These are phyloP conservation scores for Exaiptasia diaphana DNA, from an alignment of 64 coral and sea anemone genomes.

Conservation along the genomic window DNA sequence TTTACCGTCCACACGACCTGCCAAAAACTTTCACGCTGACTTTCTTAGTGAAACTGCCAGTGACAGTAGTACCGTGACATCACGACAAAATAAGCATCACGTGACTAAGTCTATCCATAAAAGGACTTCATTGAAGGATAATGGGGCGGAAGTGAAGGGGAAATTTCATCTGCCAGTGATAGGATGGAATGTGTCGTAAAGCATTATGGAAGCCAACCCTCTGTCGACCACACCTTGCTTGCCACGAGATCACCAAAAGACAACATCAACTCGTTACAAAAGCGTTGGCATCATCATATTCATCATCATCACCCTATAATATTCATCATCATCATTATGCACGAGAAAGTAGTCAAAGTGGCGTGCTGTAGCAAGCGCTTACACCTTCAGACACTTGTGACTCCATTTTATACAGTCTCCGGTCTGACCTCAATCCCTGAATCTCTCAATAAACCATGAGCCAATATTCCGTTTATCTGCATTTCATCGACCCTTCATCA, in stretches of 20 bases:
- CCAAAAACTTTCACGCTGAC: slow-evolving; percentile 19
- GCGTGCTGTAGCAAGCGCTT: too few relatives aligned
- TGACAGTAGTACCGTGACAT: background rate
- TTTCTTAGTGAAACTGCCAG: background rate
- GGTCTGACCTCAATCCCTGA: too few relatives aligned
- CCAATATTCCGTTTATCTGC: too few relatives aligned
- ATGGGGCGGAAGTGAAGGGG: background rate
- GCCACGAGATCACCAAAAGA: too few relatives aligned
- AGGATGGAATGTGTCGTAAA: background rate
- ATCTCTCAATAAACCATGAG: too few relatives aligned
- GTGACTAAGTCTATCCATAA: background rate
- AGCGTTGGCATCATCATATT: too few relatives aligned
- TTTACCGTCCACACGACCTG: background rate
- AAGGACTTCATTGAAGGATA: background rate
- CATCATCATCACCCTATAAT: too few relatives aligned
- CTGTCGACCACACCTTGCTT: background rate
- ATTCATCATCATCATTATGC: too few relatives aligned
- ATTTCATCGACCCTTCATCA: too few relatives aligned
- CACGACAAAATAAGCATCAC: background rate
- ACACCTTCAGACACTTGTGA: too few relatives aligned
- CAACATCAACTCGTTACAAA: background rate
- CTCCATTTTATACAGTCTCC: too few relatives aligned
- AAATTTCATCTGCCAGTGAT: background rate
- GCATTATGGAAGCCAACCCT: background rate
- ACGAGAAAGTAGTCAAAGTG: too few relatives aligned